Percentiles rank a stretch among this genome's conserved stretches.
Evolutionary conservation across 2,888 invertebrate species (phyloP).

Genomic region (Pocota personata): DNA sequence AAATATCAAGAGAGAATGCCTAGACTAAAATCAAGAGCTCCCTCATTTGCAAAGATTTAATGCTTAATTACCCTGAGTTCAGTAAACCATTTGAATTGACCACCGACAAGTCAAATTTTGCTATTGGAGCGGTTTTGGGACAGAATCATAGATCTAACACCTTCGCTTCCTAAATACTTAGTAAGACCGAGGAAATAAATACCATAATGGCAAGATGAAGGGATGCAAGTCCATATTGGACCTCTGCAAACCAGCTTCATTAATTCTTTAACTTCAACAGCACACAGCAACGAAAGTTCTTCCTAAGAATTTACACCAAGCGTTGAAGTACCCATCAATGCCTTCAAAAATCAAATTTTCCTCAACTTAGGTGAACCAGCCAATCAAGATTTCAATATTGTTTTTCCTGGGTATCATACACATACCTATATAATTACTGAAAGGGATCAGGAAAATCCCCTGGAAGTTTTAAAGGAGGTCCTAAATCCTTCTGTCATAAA

Average conservation of each 20-base stretch:
- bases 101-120: not conserved
- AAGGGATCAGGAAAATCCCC: not conserved
- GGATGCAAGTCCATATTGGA: not conserved
- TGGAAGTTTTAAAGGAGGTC: no score
- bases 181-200: not conserved
- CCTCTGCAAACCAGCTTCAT: not conserved
- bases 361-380: no score
- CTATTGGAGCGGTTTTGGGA: not conserved
- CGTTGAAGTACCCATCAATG: no score
- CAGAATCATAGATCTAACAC: no score
- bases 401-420: no score
- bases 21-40: slow-evolving; percentile 8
- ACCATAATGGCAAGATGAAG: not conserved
- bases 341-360: no score
- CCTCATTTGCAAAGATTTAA: not conserved
- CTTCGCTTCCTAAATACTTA: not conserved
- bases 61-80: not conserved
- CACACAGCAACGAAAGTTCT: no score
- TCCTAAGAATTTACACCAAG: no score
- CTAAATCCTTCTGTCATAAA: no score
- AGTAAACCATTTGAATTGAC: not conserved
- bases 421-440: no score
- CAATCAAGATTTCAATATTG: no score
- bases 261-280: no score
- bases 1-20: not conserved